These are phyloP conservation scores for Scaptomyza parva DNA, from an alignment of 2,888 invertebrate species.

Conservation along the genomic window DNA sequence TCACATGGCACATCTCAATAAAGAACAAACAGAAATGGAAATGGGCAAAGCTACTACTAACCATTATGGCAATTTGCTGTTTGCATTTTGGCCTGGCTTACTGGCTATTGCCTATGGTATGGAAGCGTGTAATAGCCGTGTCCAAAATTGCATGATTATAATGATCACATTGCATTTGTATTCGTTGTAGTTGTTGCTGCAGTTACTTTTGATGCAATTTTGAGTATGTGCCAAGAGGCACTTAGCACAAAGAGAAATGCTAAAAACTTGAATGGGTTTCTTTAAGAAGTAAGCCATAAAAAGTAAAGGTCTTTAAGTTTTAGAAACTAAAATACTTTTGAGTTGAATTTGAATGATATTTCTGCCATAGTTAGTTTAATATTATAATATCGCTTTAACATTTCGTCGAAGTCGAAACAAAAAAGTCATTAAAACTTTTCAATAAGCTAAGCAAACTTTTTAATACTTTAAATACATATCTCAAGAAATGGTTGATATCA, in stretches of 20 bases:
- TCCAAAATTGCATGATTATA: conserved; percentile 64
- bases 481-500: background rate
- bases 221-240: conserved; percentile 40
- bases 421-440: no score
- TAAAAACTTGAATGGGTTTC: conserved; percentile 10
- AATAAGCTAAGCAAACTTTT: no score
- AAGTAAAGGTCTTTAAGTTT: conserved; percentile 4
- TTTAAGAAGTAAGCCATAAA: background rate
- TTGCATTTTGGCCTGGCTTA: conserved; percentile 22
- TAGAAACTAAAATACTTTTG: background rate
- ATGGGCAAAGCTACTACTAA: conserved; percentile 45
- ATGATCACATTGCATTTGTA: conserved; percentile 52
- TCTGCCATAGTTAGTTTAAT: background rate
- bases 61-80: conserved; percentile 38
- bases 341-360: background rate
- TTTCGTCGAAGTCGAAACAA: no score
- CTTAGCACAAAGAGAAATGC: conserved; percentile 16
- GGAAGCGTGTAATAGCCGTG: conserved; percentile 23
- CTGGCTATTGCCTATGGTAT: conserved; percentile 23
- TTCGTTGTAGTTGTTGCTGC: conserved; percentile 30
- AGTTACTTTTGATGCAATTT: conserved; percentile 37
- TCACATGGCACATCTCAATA: conserved; percentile 48
- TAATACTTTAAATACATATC: background rate
- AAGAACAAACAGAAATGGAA: conserved; percentile 42
- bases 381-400: no score